These are phyloP conservation scores for Xestoiulus laeticollis DNA, from an alignment of 2,888 invertebrate species.

Conservation along the genomic window DNA sequence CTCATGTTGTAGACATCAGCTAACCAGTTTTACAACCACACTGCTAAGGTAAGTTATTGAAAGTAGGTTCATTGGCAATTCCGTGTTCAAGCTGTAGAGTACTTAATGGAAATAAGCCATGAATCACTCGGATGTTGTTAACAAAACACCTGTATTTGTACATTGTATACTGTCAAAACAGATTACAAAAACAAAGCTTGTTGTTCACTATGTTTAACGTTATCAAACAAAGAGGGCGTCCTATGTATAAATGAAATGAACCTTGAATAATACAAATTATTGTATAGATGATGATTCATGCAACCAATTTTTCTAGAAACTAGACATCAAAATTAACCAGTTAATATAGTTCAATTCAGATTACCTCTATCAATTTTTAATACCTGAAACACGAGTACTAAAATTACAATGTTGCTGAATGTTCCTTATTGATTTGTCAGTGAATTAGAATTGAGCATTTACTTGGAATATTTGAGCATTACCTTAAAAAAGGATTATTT, in stretches of 20 bases:
- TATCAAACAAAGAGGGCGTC: neutral
- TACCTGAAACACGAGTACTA: too few relatives aligned
- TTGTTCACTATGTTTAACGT: neutral
- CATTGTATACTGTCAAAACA: neutral
- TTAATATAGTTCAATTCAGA: too few relatives aligned
- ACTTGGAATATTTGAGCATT: too few relatives aligned
- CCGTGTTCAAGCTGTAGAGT: neutral
- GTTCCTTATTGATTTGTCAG: too few relatives aligned
- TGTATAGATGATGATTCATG: too few relatives aligned
- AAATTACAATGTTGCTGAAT: too few relatives aligned
- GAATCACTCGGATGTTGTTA: constrained; percentile 4
- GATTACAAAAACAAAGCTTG: neutral
- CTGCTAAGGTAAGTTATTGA: neutral
- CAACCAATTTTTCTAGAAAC: too few relatives aligned
- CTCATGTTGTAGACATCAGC: too few relatives aligned
- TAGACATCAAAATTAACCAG: too few relatives aligned
- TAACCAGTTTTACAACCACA: neutral
- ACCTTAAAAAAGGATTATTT: too few relatives aligned
- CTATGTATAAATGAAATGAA: neutral
- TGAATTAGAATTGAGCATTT: too few relatives aligned
- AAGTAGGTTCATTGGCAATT: neutral
- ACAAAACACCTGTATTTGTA: constrained; percentile 6
- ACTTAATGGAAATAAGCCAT: neutral
- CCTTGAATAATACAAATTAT: neutral
- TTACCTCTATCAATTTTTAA: too few relatives aligned